These are phyloP conservation scores for Macrochelys suwanniensis DNA, from an alignment of 2,797 vertebrate species.

Conservation along the genomic window DNA sequence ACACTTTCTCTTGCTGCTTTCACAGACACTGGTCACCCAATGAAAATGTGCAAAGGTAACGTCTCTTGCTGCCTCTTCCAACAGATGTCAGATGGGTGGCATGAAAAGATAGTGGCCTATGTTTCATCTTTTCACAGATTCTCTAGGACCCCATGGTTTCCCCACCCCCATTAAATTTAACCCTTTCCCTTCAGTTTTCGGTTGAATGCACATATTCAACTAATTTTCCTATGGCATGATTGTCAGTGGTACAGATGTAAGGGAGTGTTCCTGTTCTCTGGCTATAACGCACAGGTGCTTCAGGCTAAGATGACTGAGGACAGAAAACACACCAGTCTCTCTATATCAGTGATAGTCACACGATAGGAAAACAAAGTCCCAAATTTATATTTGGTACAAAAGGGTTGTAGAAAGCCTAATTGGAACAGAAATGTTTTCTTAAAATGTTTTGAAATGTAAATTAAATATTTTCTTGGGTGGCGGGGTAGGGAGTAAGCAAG, in stretches of 20 bases:
- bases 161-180: fast-evolving
- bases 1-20: not conserved
- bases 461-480: slow-evolving; percentile 12
- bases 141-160: not conserved
- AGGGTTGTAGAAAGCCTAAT: not conserved
- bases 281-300: not conserved
- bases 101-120: not conserved
- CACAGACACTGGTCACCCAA: not conserved
- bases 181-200: not conserved
- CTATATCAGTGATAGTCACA: not conserved
- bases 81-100: not conserved
- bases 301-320: not conserved
- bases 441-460: not conserved
- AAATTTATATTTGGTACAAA: not conserved
- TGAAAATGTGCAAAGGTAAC: not conserved
- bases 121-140: not conserved
- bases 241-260: not conserved
- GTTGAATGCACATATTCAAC: not conserved
- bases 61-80: not conserved
- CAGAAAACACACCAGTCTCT: not conserved
- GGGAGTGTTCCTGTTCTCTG: not conserved
- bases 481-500: not conserved
- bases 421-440: not conserved
- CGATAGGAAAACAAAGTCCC: not conserved
- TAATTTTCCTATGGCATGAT: not conserved